Evolutionary conservation across 2,113 vertebrate species (phyloP).

Genomic region (Petrocephalus microphthalmus): DNA sequence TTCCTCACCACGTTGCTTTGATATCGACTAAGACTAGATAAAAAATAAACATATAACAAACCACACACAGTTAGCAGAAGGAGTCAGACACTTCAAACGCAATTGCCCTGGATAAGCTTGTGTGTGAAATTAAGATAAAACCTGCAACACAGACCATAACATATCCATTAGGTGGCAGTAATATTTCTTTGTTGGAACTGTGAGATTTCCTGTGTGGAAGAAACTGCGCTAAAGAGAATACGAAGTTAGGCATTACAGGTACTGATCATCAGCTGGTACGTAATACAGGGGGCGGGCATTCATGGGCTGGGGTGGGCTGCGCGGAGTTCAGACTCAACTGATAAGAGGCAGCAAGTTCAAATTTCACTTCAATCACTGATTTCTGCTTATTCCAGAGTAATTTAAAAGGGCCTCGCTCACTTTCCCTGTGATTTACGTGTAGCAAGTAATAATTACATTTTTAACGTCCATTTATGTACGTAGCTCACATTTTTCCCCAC

Average conservation of each 20-base stretch:
- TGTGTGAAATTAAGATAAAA: slow-evolving; percentile 2
- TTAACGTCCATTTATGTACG: neutral
- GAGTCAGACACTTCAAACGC: neutral
- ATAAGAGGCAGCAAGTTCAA: neutral
- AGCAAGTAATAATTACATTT: neutral
- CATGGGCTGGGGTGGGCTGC: neutral
- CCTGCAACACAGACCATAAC: neutral
- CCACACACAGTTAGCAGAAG: neutral
- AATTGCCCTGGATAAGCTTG: neutral
- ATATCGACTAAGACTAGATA: neutral
- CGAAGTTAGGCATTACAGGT: neutral
- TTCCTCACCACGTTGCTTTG: neutral
- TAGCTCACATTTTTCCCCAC: neutral
- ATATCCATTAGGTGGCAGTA: slow-evolving; percentile 13
- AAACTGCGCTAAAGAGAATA: neutral
- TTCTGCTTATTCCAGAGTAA: neutral
- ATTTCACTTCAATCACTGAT: neutral
- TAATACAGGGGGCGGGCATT: neutral
- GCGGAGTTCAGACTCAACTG: neutral
- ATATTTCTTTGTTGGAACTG: neutral
- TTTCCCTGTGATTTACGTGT: neutral
- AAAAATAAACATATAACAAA: neutral
- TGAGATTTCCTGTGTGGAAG: neutral
- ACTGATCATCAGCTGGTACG: neutral
- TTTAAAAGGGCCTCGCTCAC: neutral